phyloP scores from a whole-genome alignment of 1,140 invertebrate genomes.

The Phortica variegata region DNA sequence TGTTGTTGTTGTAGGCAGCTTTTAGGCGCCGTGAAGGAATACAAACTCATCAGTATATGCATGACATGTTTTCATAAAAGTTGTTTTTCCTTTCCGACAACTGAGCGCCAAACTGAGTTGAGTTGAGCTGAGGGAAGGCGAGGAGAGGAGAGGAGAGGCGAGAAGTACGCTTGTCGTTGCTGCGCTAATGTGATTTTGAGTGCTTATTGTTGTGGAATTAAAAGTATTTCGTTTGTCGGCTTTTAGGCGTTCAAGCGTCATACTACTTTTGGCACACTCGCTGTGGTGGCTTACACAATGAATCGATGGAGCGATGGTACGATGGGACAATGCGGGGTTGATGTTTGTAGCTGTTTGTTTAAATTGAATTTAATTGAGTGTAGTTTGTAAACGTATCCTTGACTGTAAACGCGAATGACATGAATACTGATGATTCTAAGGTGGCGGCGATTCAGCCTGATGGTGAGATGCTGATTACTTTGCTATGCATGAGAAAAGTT shows the following conservation, averaged over 20 bases:
- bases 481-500: too few species aligned
- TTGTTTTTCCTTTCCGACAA: too few species aligned
- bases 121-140: too few species aligned
- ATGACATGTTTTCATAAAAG: constrained; percentile 10
- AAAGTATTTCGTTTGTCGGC: constrained; percentile 19
- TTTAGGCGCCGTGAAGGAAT: not conserved
- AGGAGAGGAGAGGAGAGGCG: too few species aligned
- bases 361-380: constrained; percentile 49
- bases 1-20: constrained; percentile 19
- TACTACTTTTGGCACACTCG: not conserved
- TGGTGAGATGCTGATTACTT: not conserved
- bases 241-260: constrained; percentile 8
- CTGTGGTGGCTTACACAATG: too few species aligned
- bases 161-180: too few species aligned
- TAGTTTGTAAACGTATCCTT: constrained; percentile 6
- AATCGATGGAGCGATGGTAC: too few species aligned
- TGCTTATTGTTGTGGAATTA: constrained; percentile 49
- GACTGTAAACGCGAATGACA: too few species aligned
- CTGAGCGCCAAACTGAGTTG: too few species aligned
- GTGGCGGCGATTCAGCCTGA: not conserved
- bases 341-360: constrained; percentile 28
- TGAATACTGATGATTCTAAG: not conserved
- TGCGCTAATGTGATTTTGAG: constrained; percentile 47
- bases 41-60: constrained; percentile 18
- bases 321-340: not conserved